These are phyloP conservation scores for Charina bottae DNA, from an alignment of 2,113 vertebrate species.

Conservation along the genomic window DNA sequence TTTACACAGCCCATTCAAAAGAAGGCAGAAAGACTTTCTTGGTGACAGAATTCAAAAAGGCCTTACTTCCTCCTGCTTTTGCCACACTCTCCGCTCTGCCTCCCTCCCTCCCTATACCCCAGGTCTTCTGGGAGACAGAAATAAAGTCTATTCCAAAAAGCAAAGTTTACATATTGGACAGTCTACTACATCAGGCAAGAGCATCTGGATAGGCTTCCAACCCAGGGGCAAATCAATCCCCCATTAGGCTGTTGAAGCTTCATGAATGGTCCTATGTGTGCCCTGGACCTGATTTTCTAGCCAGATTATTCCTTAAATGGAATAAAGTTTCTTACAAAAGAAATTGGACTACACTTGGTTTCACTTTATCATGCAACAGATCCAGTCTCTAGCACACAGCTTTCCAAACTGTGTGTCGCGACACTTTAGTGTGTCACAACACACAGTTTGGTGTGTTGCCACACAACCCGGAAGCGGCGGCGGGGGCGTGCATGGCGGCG, in stretches of 20 bases:
- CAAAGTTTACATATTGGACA: not conserved
- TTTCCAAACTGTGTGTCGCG: too few relatives aligned
- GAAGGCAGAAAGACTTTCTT: not conserved
- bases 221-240: not conserved
- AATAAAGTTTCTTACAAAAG: not conserved
- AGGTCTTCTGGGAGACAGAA: not conserved
- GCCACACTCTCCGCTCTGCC: not conserved
- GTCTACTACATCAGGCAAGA: conserved; percentile 2
- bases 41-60: not conserved
- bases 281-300: conserved; percentile 21
- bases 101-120: not conserved
- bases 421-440: too few relatives aligned
- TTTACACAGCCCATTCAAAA: not conserved
- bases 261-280: not conserved
- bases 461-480: too few relatives aligned
- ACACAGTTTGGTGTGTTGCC: too few relatives aligned
- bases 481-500: too few relatives aligned
- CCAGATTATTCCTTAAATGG: not conserved
- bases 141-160: not conserved
- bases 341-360: not conserved
- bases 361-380: not conserved
- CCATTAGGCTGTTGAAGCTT: not conserved
- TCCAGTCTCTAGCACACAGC: accelerated
- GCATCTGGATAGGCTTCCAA: conserved; percentile 15
- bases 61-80: not conserved